Base-by-base conservation (phyloP, 2,797 vertebrate genomes). In the Odontamblyopus lacepedii region DNA sequence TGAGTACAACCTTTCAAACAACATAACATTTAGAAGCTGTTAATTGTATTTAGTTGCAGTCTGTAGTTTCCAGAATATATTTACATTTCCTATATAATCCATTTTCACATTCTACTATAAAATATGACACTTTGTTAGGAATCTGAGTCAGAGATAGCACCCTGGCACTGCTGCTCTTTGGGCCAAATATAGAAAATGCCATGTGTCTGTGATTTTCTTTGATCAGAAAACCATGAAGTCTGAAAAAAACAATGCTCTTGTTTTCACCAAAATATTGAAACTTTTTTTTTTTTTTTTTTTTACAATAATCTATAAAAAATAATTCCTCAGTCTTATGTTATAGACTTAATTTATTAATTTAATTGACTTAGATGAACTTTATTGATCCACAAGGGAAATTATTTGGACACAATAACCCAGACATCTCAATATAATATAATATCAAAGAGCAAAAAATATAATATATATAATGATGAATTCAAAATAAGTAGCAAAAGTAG, bases 131-230 rank as follows among this genome's bases (percentile, higher is more conserved):
- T 74, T n/a, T 70, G 72, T 78, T 57, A 73, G 53, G 51, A 87
- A 57, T 72, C 63, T 69, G 65, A 84, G 75, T 85, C 83, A 87
- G 80, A 86, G 77, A 80, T 77, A 69, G 73, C 80, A 75, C 73
- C 53, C 44, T 29, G 48, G 23, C 12, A n/a, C 74, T 13, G 66
- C 72, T 78, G 70, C 70, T 77, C 71, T 70, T 82, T 72, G 23
- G 80, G 71, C 74, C 85, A 84, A 78, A 84, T 78, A 68, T 78
- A 76, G 80, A 87, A 85, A 66, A 73, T 75, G 8, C 74, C 80
- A 81, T 44, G 30, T 74, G 30, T 65, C 70, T 85, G 83, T 72
- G 83, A 86, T 5, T 74, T 13, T 23, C 73, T 88, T 78, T 81
- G 78, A 85, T 79, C 26, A 4, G 59, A 63, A 56, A 26, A 68